A percentile compares a stretch with the other conserved stretches of the same genome.
phyloP scores from a whole-genome alignment of 2,888 invertebrate species.

The Pachliopta kotzebuea region DNA sequence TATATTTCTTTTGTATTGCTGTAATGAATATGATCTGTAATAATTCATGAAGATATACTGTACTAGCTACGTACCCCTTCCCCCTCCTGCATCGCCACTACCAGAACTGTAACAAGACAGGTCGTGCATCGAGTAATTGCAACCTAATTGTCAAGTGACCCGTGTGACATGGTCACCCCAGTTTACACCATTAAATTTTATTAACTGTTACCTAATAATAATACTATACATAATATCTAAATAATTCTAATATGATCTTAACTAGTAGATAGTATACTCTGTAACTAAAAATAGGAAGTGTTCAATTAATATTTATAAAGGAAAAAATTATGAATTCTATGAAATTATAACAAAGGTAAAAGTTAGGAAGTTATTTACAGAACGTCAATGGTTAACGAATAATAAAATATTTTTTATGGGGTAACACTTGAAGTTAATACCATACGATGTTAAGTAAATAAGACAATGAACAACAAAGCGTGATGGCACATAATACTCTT shows the following conservation, averaged over 20 bases:
- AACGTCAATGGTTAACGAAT: no score
- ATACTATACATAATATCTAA: background rate
- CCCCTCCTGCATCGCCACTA: background rate
- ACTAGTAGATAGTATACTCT: no score
- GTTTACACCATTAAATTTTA: slow-evolving; percentile 19
- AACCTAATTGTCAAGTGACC: slow-evolving; percentile 21
- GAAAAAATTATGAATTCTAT: no score
- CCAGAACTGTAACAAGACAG: background rate
- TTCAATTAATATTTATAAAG: no score
- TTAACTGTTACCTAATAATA: background rate
- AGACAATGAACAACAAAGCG: no score
- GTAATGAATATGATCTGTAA: background rate
- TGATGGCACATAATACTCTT: background rate
- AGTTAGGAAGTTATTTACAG: no score
- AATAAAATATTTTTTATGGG: no score
- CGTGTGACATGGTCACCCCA: slow-evolving; percentile 19
- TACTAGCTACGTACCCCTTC: background rate
- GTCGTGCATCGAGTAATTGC: slow-evolving; percentile 14
- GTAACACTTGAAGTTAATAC: no score
- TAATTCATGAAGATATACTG: background rate
- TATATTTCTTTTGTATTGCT: background rate
- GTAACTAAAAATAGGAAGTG: no score
- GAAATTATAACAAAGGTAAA: no score
- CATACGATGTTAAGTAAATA: no score
- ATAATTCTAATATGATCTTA: background rate